Evolutionary conservation across 2,113 vertebrate genomes (phyloP), one percentile per base, ranked within the genome.

Genomic region (Pygoscelis adeliae): DNA sequence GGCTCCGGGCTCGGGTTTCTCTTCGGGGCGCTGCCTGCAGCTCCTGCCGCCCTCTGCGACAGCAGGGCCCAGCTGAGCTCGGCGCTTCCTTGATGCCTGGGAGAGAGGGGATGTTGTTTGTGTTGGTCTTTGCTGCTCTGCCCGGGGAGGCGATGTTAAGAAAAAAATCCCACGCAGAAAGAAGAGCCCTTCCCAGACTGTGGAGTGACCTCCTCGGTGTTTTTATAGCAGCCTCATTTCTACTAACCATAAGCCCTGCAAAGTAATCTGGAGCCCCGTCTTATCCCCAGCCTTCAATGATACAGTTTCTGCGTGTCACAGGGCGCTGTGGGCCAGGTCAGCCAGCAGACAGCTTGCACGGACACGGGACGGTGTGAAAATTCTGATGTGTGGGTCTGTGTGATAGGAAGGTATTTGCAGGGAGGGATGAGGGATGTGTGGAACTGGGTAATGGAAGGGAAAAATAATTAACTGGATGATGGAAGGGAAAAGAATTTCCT

Each of bases 211-310:
- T 38, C 22, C 23, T 27, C 6, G 6, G 47, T 21, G 52, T 13
- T 94, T 22, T 56, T 13, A 2, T 5, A 26, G 40, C 14, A 55
- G 22, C 62, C 53, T 25, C n/a, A 26, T 38, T 61, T 42, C 17
- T 69, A 34, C 30, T 26, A 29, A 42, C 38, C 11, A 0, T 32
- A 42, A 74, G 2, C 26, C 26, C 49, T 40, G 17, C 40, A 46
- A 32, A 73, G 42, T 36, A 1, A 49, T 21, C 23, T 1, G 8
- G n/a, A 70, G 27, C 15, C 12, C 17, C 0, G 0, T 10, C 20
- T 63, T 52, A 34, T 5, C 20, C 32, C 13, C 40, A 1, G n/a
- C 27, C 12, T 46, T 49, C 22, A 27, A 1, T 25, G 6, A 10
- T 13, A 15, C 67, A 4, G 11, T 52, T 56, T 50, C 23, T 44